A percentile compares a stretch with the other conserved stretches of the same genome.
Conservation (phyloP, 2,888 invertebrate genomes). For the Clepsis dumicolana region DNA sequence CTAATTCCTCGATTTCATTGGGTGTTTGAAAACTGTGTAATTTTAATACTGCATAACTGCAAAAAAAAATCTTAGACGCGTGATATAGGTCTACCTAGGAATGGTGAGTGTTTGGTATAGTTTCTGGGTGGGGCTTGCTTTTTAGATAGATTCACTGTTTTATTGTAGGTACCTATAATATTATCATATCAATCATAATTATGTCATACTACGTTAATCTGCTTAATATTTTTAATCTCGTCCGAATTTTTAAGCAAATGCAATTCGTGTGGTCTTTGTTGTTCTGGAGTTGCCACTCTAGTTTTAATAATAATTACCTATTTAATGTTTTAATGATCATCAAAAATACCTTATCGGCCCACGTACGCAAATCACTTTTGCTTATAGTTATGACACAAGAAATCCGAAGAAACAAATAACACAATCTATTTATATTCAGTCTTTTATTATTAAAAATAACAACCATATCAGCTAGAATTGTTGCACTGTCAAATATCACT, state of each 20-base stretch:
- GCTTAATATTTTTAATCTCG: background rate
- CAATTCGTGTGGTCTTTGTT: slow-evolving; percentile 1
- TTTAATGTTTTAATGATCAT: no score
- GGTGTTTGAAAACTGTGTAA: background rate
- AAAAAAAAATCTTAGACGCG: background rate
- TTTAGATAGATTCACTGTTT: background rate
- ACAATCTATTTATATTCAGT: background rate
- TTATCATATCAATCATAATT: background rate
- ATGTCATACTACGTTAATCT: background rate
- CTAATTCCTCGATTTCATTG: background rate
- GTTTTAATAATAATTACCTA: no score
- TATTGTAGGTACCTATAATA: background rate
- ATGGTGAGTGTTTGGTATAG: background rate
- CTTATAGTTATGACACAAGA: background rate
- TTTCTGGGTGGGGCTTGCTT: background rate
- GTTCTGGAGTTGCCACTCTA: background rate
- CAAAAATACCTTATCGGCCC: background rate
- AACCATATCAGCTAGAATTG: background rate
- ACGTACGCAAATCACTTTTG: background rate
- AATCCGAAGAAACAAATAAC: background rate
- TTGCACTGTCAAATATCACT: background rate
- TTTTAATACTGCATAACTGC: background rate
- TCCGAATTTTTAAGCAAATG: background rate
- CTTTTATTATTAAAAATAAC: background rate
- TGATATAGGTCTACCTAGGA: background rate